Conservation (phyloP, 2,113 vertebrate species). For the Melanerpes aurifrons region DNA sequence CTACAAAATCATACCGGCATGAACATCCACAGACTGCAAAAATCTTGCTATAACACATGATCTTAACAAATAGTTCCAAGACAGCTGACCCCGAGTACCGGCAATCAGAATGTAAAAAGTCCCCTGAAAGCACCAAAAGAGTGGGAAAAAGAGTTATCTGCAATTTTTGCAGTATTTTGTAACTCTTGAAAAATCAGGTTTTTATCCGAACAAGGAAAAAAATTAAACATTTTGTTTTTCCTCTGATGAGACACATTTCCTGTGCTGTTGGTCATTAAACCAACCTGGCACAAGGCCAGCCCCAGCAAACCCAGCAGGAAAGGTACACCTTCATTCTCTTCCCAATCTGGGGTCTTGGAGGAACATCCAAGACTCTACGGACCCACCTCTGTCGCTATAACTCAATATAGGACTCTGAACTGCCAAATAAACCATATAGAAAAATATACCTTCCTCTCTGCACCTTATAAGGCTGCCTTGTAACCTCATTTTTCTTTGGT, state of each 20-base stretch:
- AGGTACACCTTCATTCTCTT: not conserved
- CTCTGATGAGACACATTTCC: not conserved
- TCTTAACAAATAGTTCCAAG: not conserved
- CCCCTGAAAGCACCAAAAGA: not conserved
- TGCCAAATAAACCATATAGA: not conserved
- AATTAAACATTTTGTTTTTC: not conserved
- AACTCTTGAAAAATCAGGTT: not conserved
- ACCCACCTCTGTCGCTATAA: not conserved
- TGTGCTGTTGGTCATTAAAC: not conserved
- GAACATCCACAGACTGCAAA: not conserved
- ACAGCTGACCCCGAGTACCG: not conserved
- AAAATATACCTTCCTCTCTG: not conserved
- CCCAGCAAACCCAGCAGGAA: not conserved
- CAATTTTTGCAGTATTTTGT: not conserved
- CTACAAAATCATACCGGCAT: not conserved
- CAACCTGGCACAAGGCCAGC: not conserved
- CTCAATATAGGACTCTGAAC: not conserved
- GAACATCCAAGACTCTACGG: not conserved
- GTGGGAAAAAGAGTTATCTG: not conserved
- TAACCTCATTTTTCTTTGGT: not conserved
- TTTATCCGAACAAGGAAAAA: not conserved
- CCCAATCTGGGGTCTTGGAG: not conserved
- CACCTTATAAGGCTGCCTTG: not conserved
- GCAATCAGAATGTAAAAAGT: not conserved
- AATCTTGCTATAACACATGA: not conserved